A percentile compares a stretch with the other conserved stretches of the same genome.
phyloP scores from a whole-genome alignment of 2,888 invertebrate genomes.

The Drosophila rubida region DNA sequence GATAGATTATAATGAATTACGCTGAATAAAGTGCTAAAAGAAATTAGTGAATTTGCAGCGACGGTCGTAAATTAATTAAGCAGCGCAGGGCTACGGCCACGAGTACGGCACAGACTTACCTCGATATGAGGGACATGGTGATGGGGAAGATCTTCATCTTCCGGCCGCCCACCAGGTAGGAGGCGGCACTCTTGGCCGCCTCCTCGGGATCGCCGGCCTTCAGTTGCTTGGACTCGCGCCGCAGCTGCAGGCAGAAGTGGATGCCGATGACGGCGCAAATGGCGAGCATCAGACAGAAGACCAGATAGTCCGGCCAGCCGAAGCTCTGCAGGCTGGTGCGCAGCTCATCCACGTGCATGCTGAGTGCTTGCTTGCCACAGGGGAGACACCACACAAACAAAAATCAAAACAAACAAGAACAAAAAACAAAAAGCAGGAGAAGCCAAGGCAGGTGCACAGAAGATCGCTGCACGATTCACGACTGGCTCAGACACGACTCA shows the following conservation, averaged over 20 bases:
- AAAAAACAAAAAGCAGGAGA: not conserved
- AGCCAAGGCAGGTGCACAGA: not conserved
- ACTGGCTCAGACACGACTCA: constrained; percentile 3
- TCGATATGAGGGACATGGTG: constrained; percentile 90
- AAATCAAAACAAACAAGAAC: constrained; percentile 10
- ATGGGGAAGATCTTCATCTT: constrained; percentile 89
- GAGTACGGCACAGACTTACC: constrained; percentile 82
- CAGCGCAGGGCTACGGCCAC: not conserved
- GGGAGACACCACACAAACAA: constrained; percentile 9
- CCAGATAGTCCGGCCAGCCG: constrained; percentile 90
- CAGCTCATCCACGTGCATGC: constrained; percentile 83
- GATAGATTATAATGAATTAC: not conserved
- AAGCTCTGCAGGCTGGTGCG: constrained; percentile 87
- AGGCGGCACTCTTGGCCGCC: constrained; percentile 83
- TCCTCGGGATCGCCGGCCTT: constrained; percentile 81
- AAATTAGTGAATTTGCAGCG: not conserved
- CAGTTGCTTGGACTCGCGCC: constrained; percentile 83
- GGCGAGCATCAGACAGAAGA: constrained; percentile 91
- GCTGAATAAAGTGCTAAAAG: too few relatives aligned
- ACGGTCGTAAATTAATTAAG: not conserved
- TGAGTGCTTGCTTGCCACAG: constrained; percentile 17
- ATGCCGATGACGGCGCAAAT: constrained; percentile 92
- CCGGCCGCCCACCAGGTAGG: constrained; percentile 89
- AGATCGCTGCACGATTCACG: constrained; percentile 2
- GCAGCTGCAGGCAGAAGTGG: constrained; percentile 91